Evolutionary conservation across 2,888 invertebrate species (phyloP), one percentile per base, ranked within the genome.

Genomic region (Limnephilus rhombicus): DNA sequence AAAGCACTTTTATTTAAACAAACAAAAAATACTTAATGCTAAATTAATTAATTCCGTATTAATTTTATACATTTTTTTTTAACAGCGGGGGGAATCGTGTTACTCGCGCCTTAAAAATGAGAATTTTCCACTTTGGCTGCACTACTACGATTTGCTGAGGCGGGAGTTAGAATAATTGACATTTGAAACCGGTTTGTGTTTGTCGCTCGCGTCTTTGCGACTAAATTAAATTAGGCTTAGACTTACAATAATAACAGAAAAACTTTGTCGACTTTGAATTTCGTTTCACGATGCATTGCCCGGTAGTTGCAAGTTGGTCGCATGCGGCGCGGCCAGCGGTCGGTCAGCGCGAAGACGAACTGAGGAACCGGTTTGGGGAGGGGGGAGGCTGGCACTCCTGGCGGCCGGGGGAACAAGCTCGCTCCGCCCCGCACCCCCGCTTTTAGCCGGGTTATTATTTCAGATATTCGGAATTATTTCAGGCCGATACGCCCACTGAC

Each of bases 221-320:
- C 49, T 85, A 80, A 41, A 34, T 41, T 49, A 87, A 4, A 13
- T 81, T 81, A 82, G 45, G 9, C 45, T 37, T n/a, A 37, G 87
- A 91, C 91, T 91, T 91, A 91, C 91, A 91, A 82, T 68, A 53
- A 53, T 18, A 68, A 68, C 53, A 68, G 86, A 45, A 45, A 89
- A 81, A 89, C 91, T 91, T 87, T 81, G 91, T 87, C 87, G 91
- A 49, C 81, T 91, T 85, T 53, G 80, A 53, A 13, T 80, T 87
- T 87, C 81, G 91, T 80, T 41, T 87, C 87, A 81, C 91, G 89
- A 89, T 41, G 86, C 91, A 91, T 91, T 90, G 89, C 89, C 85
- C 89, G 89, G 31, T 85, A 15, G 80, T 68, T 68, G 68, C 90
- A 90, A 41, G 80, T 90, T 45, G 68, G 90, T 83, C 91, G 91